Percentiles rank a stretch among this genome's conserved stretches.
Evolutionary conservation across 2,113 vertebrate genomes (phyloP).

Genomic region (Sclerurus mexicanus): DNA sequence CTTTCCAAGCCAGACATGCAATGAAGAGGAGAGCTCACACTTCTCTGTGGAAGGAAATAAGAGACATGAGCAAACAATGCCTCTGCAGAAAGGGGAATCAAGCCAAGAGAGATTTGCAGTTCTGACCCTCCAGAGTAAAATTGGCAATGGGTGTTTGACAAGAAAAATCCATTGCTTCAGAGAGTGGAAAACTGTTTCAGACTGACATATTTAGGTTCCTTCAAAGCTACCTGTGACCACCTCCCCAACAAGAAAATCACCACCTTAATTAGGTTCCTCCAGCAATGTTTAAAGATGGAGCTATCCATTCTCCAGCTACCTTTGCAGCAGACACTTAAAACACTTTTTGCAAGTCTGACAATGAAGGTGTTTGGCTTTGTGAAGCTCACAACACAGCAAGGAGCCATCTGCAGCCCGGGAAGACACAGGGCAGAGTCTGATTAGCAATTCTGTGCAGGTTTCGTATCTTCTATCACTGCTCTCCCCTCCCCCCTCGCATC

Average conservation of each 20-base stretch:
- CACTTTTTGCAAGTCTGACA: background rate
- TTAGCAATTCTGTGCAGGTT: conserved; percentile 62
- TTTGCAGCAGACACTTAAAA: background rate
- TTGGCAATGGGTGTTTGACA: background rate
- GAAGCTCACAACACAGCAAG: conserved; percentile 4
- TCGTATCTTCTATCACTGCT: background rate
- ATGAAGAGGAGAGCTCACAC: background rate
- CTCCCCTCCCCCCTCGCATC: conserved; percentile 1
- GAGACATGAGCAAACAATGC: background rate
- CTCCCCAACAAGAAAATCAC: background rate
- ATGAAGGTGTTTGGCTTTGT: conserved; percentile 35
- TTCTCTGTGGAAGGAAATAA: background rate
- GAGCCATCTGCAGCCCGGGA: conserved; percentile 41
- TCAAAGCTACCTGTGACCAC: background rate
- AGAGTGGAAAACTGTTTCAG: background rate
- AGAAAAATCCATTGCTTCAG: background rate
- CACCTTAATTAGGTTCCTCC: background rate
- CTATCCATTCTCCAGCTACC: background rate
- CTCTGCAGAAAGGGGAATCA: background rate
- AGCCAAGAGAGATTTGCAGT: background rate
- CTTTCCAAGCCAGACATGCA: background rate
- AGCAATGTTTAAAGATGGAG: background rate
- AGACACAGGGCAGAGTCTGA: conserved; percentile 42
- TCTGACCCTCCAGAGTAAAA: background rate
- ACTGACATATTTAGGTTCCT: background rate